These are phyloP conservation scores for Hipparchia sbordonii DNA, from an alignment of 2,888 invertebrate genomes.

Conservation along the genomic window DNA sequence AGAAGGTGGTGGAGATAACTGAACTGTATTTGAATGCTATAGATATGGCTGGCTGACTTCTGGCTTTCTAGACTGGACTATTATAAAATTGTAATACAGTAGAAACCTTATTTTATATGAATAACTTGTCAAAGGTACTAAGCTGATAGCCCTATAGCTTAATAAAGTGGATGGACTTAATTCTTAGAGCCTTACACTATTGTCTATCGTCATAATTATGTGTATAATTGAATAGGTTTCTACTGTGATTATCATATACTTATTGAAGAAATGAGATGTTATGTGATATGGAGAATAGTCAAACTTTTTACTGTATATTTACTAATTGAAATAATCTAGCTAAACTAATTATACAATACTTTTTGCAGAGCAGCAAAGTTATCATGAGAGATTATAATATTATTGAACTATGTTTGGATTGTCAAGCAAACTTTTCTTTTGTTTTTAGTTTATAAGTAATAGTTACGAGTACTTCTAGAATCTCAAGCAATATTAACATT, in stretches of 20 bases:
- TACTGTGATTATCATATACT: neutral
- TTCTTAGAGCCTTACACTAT: too few species aligned
- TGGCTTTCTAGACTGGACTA: neutral
- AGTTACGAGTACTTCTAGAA: neutral
- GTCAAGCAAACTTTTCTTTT: too few species aligned
- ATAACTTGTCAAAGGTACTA: too few species aligned
- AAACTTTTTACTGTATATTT: neutral
- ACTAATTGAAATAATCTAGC: neutral
- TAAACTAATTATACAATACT: neutral
- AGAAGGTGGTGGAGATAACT: slow-evolving; percentile 50
- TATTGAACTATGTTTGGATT: too few species aligned
- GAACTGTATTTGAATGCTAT: slow-evolving; percentile 23
- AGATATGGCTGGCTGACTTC: neutral
- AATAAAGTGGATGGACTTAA: too few species aligned
- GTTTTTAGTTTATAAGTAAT: neutral
- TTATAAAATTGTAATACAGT: neutral
- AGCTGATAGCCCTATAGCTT: too few species aligned
- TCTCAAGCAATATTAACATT: neutral
- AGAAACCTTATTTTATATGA: too few species aligned
- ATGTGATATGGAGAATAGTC: slow-evolving; percentile 1
- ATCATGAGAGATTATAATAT: too few species aligned
- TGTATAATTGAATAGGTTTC: neutral
- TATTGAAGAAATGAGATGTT: neutral
- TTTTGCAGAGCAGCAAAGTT: neutral
- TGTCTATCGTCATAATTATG: too few species aligned